Base-by-base conservation (phyloP, 2,888 invertebrate genomes). In the Phengaris alcon region DNA sequence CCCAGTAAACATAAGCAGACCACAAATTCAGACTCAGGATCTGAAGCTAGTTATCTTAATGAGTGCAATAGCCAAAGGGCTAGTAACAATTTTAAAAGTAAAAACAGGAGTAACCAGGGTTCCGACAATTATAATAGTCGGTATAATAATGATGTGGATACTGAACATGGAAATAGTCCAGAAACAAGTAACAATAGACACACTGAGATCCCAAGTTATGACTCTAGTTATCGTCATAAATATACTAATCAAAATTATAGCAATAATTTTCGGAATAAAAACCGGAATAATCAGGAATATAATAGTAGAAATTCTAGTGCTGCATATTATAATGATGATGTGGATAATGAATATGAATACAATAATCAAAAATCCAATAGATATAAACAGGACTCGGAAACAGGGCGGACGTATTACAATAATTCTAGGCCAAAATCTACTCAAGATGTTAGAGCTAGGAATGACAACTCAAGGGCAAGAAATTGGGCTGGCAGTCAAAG, bases 401-500 rank as follows among this genome's bases (percentile, higher is more conserved):
- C 86, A 75, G 78, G 79, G 76, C 85, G 89, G 15, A 92, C 90
- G 57, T 93, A 90, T 78, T 92, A 93, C 77, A 93, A 92, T 80
- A 93, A 90, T 80, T 81, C 87, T 69, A 87, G 88, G 70, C 85
- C 82, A 80, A 90, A 90, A 80, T 85, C 86, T 68, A 87, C 85
- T 75, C 89, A 90, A 76, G 91, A 92, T 81, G 84, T 86, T 1
- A 87, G 89, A 74, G 86, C 85, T 79, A 86, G 86, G 77, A 86
- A 86, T n/a, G 90, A 90, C 77, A 79, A 82, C 51, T 84, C 88
- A 0, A 84, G 86, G 6, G 82, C 84, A 15, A 85, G 85, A 70
- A 90, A 87, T 79, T 90, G 89, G 87, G 82, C 80, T 0, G 92
- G 93, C 1, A 90, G 87, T 76, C 90, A 90, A 75, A 80, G 93